These are phyloP conservation scores for Gouania willdenowi DNA, from an alignment of 2,797 vertebrate species.

Conservation along the genomic window DNA sequence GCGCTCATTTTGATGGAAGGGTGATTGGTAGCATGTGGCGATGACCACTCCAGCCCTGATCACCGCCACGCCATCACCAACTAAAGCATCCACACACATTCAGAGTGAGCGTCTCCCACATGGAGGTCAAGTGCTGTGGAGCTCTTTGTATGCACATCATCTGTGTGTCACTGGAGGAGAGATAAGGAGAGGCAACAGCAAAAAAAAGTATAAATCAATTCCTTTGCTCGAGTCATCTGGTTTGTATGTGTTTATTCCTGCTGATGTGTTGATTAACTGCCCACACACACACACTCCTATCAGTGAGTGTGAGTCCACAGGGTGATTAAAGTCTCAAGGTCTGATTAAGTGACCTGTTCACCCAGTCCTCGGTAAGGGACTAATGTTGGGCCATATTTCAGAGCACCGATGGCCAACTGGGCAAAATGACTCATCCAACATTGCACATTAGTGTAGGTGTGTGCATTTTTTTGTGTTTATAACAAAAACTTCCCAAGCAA, in stretches of 20 bases:
- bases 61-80: constrained; percentile 33
- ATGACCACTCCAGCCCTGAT: constrained; percentile 47
- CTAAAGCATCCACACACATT: constrained; percentile 18
- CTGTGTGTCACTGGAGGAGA: constrained; percentile 22
- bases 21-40: constrained; percentile 61
- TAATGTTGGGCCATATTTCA: constrained; percentile 59
- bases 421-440: constrained; percentile 27
- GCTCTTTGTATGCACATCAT: constrained; percentile 25
- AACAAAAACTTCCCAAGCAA: no score
- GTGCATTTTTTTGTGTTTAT: background rate
- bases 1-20: constrained; percentile 26
- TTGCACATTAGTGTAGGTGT: constrained; percentile 17
- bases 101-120: constrained; percentile 12
- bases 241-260: constrained; percentile 60
- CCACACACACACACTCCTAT: constrained; percentile 11
- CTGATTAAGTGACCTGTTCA: constrained; percentile 69
- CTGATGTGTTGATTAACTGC: constrained; percentile 70
- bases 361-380: constrained; percentile 59
- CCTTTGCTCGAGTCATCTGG: constrained; percentile 36
- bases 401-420: constrained; percentile 21
- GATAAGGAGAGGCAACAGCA: constrained; percentile 1
- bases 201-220: constrained; percentile 56
- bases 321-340: constrained; percentile 42
- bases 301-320: constrained; percentile 36
- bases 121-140: constrained; percentile 47